Conservation (phyloP, 2,113 vertebrate genomes). For the Dicerorhinus sumatrensis region DNA sequence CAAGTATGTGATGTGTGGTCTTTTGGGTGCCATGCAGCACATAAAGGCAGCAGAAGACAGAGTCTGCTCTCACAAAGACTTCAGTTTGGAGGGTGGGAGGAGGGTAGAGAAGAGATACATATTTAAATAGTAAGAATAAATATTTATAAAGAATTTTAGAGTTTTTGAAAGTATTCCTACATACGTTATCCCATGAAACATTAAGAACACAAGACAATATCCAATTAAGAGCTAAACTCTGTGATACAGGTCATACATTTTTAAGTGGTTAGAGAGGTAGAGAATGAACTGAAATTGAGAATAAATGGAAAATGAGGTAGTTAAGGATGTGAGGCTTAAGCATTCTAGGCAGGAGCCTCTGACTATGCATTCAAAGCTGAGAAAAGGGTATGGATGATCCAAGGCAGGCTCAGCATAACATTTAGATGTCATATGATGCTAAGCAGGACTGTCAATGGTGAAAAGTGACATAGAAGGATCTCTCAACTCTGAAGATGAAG, state of each 20-base stretch:
- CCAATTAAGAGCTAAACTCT: neutral
- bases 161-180: constrained; percentile 29
- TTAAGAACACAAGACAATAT: neutral
- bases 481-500: neutral
- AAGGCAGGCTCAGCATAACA: neutral
- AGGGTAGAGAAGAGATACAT: neutral
- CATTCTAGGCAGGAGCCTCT: neutral
- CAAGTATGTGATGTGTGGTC: neutral
- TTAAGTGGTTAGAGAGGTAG: neutral
- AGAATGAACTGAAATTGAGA: neutral
- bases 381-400: neutral
- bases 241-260: neutral
- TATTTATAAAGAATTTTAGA: neutral
- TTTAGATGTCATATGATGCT: neutral
- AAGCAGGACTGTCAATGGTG: neutral
- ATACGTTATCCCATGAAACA: neutral
- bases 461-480: neutral
- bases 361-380: neutral
- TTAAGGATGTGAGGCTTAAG: neutral
- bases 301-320: neutral
- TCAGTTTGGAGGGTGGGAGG: neutral
- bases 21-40: neutral
- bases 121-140: constrained; percentile 25
- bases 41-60: neutral
- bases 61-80: neutral